Percentiles rank a stretch among this genome's conserved stretches.
Conservation (phyloP, 2,113 vertebrate species). For the Hyla sarda region DNA sequence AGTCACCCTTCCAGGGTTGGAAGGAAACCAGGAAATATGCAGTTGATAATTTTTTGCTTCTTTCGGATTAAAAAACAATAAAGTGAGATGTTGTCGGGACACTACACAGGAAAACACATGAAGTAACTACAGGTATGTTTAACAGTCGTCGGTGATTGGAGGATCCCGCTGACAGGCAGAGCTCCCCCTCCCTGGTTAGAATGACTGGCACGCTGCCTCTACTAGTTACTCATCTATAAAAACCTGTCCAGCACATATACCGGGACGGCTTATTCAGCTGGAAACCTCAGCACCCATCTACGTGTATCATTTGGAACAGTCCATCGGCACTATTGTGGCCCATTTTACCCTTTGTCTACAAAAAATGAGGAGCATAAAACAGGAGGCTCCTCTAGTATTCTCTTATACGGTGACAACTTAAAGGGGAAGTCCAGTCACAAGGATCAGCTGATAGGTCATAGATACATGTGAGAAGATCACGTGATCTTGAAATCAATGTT, state of each 20-base stretch:
- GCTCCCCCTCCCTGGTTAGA: background rate
- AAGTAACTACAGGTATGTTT: background rate
- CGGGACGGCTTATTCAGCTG: background rate
- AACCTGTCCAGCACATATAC: background rate
- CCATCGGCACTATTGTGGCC: background rate
- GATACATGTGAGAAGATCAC: background rate
- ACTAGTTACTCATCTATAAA: conserved; percentile 21
- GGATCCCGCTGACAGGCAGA: background rate
- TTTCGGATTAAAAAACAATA: background rate
- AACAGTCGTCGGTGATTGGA: background rate
- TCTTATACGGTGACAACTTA: background rate
- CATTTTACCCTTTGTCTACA: no score
- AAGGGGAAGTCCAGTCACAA: background rate
- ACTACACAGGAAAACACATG: background rate
- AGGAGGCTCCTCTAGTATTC: background rate
- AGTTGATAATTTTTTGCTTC: background rate
- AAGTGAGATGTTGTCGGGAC: background rate
- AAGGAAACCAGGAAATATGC: background rate
- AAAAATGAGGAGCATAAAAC: background rate
- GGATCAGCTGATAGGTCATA: background rate
- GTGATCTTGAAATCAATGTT: no score
- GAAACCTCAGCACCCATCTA: background rate
- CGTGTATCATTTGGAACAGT: background rate
- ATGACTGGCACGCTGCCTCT: conserved; percentile 7
- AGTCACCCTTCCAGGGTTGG: background rate